These are phyloP conservation scores for Drosophila triauraria DNA, from an alignment of 1,140 invertebrate species.

Conservation along the genomic window DNA sequence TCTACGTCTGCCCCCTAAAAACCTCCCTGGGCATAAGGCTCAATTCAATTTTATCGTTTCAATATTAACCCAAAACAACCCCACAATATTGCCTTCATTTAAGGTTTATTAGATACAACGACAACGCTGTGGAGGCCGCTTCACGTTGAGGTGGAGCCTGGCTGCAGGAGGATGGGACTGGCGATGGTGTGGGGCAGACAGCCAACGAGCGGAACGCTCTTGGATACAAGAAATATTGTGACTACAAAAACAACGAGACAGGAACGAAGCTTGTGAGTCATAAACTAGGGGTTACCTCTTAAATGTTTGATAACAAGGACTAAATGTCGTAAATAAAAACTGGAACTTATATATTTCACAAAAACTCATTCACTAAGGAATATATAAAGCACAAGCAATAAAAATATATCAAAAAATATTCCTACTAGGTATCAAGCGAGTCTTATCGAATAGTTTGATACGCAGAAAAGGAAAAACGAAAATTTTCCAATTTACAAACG, in stretches of 20 bases:
- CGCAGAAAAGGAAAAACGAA: constrained; percentile 38
- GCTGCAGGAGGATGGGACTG: neutral
- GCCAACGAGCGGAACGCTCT: constrained; percentile 71
- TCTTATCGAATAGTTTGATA: neutral
- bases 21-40: constrained; percentile 65
- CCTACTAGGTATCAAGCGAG: neutral
- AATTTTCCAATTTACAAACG: constrained; percentile 81
- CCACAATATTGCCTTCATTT: constrained; percentile 85
- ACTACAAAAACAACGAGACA: constrained; percentile 30
- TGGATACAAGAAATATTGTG: constrained; percentile 78
- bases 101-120: constrained; percentile 84
- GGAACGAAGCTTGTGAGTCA: neutral
- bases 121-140: constrained; percentile 40
- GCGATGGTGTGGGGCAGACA: constrained; percentile 1
- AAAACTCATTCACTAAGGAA: too few species aligned
- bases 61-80: constrained; percentile 85
- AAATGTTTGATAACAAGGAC: too few species aligned
- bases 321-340: neutral
- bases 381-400: too few species aligned
- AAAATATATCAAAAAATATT: neutral
- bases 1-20: constrained; percentile 57
- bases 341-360: neutral
- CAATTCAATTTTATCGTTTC: constrained; percentile 84
- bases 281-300: neutral
- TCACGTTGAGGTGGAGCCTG: constrained; percentile 16